Evolutionary conservation across 2,797 vertebrate species (phyloP).

Genomic region (Macropus fuliginosus): DNA sequence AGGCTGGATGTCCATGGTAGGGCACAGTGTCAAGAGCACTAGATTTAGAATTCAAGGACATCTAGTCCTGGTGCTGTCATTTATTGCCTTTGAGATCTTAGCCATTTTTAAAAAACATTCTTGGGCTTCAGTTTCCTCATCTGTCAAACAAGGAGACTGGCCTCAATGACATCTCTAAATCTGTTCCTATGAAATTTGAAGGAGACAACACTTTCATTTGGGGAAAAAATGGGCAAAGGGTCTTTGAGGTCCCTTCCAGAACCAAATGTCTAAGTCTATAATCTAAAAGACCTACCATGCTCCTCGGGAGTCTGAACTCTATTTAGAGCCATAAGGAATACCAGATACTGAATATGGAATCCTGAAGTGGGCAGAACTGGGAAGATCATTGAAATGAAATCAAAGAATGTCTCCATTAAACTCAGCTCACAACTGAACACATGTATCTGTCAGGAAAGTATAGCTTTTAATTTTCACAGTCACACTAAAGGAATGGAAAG

Average conservation of each 20-base stretch:
- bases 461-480: slow-evolving; percentile 46
- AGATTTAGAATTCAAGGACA: not conserved
- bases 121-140: not conserved
- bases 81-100: not conserved
- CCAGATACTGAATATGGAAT: slow-evolving; percentile 25
- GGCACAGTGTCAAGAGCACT: not conserved
- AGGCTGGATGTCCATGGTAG: not conserved
- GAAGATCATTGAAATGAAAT: not conserved
- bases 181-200: not conserved
- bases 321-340: not conserved
- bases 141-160: not conserved
- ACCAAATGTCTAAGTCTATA: not conserved
- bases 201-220: not conserved
- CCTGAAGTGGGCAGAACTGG: slow-evolving; percentile 56
- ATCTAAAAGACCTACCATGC: not conserved
- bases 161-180: not conserved
- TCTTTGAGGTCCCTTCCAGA: not conserved
- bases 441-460: slow-evolving; percentile 5
- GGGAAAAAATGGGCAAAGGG: not conserved
- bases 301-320: not conserved
- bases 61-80: not conserved
- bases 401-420: slow-evolving; percentile 57
- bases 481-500: slow-evolving; percentile 4
- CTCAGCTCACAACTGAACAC: slow-evolving; percentile 35
- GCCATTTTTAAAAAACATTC: not conserved